phyloP scores from a whole-genome alignment of 2,113 vertebrate genomes.

The Callopanchax toddi region DNA sequence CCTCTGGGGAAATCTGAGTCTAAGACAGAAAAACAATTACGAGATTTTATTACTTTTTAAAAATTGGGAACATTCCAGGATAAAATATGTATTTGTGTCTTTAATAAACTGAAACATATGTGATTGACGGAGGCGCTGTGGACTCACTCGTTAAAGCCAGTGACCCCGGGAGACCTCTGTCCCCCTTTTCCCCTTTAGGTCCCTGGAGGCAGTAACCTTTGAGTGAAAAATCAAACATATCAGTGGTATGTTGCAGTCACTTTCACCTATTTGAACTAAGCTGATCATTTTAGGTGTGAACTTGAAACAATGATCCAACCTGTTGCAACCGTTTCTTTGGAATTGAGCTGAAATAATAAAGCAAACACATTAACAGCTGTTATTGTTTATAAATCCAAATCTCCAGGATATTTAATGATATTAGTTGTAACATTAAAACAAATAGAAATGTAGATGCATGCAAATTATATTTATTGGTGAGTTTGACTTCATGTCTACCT shows the following conservation, averaged over 20 bases:
- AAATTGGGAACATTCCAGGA: no score
- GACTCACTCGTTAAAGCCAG: slow-evolving; percentile 84
- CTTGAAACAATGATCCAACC: slow-evolving; percentile 25
- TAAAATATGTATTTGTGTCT: no score
- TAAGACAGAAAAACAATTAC: slow-evolving; percentile 32
- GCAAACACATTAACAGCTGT: slow-evolving; percentile 19
- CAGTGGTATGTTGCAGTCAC: no score
- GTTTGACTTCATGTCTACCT: slow-evolving; percentile 31
- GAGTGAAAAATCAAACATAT: slow-evolving; percentile 3
- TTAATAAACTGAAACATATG: no score
- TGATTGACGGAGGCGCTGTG: neutral
- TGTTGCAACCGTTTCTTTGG: slow-evolving; percentile 43
- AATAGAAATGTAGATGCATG: slow-evolving; percentile 19
- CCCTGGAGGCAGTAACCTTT: slow-evolving; percentile 67
- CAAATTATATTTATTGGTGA: slow-evolving; percentile 4
- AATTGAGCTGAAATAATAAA: slow-evolving; percentile 56
- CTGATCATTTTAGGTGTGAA: neutral
- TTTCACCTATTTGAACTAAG: no score
- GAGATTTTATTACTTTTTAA: no score
- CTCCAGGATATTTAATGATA: no score
- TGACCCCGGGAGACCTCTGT: slow-evolving; percentile 85
- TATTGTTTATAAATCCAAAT: no score
- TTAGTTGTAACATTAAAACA: neutral
- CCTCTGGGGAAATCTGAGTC: slow-evolving; percentile 32
- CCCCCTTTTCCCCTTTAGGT: slow-evolving; percentile 91